These are phyloP conservation scores for human DNA, from an alignment of 2,113 vertebrate genomes.

Conservation along the genomic window DNA sequence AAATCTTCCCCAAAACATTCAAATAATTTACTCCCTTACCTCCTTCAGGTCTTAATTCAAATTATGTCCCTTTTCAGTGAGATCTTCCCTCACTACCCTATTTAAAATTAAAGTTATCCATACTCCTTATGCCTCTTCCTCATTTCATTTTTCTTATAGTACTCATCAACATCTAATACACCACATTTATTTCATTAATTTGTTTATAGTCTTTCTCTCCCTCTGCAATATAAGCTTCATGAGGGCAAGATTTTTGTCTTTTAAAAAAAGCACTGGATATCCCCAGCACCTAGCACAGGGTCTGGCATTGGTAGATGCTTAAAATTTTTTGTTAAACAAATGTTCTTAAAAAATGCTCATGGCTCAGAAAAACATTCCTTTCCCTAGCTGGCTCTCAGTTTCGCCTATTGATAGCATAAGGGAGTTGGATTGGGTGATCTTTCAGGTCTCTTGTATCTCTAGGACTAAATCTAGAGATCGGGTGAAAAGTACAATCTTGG, in stretches of 20 bases:
- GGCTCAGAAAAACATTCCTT: constrained; percentile 12
- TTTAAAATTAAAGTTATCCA: constrained; percentile 32
- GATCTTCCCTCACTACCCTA: neutral
- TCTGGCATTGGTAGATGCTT: neutral
- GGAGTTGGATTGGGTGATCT: neutral
- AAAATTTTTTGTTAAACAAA: constrained; percentile 6
- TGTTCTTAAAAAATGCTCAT: neutral
- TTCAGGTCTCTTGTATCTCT: neutral
- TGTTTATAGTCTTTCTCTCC: neutral
- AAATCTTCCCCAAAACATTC: neutral
- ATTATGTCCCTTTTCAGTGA: constrained; percentile 23
- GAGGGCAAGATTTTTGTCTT: neutral
- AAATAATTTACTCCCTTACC: neutral
- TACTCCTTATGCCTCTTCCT: neutral
- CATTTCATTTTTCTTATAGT: constrained; percentile 31
- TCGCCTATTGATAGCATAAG: neutral
- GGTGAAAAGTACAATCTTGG: constrained; percentile 1
- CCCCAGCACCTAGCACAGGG: neutral
- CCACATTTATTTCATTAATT: constrained; percentile 2
- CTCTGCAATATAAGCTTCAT: neutral
- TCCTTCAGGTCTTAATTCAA: constrained; percentile 19
- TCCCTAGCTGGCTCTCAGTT: neutral
- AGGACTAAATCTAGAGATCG: constrained; percentile 10
- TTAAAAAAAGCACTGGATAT: neutral
- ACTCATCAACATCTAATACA: neutral